Percentiles rank a stretch among this genome's conserved stretches.
Conservation (phyloP, 2,888 invertebrate genomes). For the Anoplius nigerrimus region DNA sequence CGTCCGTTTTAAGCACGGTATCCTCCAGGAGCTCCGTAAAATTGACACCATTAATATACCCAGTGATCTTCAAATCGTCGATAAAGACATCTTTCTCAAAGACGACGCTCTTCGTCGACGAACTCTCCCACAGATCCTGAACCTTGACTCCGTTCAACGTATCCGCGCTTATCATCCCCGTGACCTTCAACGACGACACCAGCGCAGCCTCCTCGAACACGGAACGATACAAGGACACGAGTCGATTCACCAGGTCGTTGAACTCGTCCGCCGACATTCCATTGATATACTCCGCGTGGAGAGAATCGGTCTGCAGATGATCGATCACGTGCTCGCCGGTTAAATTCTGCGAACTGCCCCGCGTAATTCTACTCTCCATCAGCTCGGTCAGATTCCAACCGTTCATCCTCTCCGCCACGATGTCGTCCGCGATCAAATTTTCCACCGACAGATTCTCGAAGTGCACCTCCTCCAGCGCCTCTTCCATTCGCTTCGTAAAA, state of each 20-base stretch:
- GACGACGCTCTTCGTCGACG: slow-evolving; percentile 41
- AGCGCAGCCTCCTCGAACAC: no score
- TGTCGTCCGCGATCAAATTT: slow-evolving; percentile 72
- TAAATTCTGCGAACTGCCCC: slow-evolving; percentile 38
- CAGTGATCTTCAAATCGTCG: slow-evolving; percentile 50
- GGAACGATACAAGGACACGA: slow-evolving; percentile 35
- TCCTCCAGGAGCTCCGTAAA: slow-evolving; percentile 38
- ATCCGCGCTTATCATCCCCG: slow-evolving; percentile 65
- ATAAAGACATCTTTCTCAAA: slow-evolving; percentile 49
- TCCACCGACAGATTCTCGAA: slow-evolving; percentile 75
- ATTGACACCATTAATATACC: slow-evolving; percentile 52
- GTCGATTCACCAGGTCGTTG: slow-evolving; percentile 22
- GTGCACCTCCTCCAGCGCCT: slow-evolving; percentile 72
- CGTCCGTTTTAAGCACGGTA: slow-evolving; percentile 54
- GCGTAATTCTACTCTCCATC: slow-evolving; percentile 30
- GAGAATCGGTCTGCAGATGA: slow-evolving; percentile 38
- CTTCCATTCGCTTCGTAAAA: slow-evolving; percentile 60
- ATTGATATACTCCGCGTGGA: slow-evolving; percentile 50
- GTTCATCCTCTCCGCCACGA: slow-evolving; percentile 50
- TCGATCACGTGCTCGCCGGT: slow-evolving; percentile 48
- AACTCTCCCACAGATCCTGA: slow-evolving; percentile 27
- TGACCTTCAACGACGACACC: slow-evolving; percentile 51
- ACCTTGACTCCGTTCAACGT: slow-evolving; percentile 51
- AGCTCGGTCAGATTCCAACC: slow-evolving; percentile 43
- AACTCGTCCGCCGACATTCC: slow-evolving; percentile 44